A percentile compares a stretch with the other conserved stretches of the same genome.
These are phyloP conservation scores for Myotis findleyi DNA, from an alignment of 2,797 vertebrate species.

Conservation along the genomic window DNA sequence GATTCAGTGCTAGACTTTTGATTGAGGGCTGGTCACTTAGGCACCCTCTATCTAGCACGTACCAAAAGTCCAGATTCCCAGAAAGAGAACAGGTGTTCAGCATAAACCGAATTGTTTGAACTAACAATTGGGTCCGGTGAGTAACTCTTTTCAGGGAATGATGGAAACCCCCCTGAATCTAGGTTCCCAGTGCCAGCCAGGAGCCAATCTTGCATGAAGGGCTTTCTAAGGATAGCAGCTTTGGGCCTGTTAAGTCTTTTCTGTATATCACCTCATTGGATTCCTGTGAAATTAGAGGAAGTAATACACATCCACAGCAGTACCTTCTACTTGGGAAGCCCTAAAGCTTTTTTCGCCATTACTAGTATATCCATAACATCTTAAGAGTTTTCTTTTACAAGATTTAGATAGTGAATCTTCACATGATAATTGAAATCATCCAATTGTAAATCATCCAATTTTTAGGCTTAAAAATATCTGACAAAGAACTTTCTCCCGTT, in stretches of 20 bases:
- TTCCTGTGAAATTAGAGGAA: background rate
- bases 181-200: background rate
- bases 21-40: background rate
- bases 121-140: background rate
- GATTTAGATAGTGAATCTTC: background rate
- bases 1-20: background rate
- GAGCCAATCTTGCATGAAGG: background rate
- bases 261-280: background rate
- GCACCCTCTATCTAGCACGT: background rate
- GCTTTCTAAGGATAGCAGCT: background rate
- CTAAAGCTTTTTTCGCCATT: background rate
- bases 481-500: background rate
- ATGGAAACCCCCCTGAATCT: background rate
- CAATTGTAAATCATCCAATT: background rate
- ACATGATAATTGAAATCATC: background rate
- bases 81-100: background rate
- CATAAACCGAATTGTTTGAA: background rate
- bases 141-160: background rate
- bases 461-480: background rate
- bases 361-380: background rate
- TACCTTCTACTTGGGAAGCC: background rate
- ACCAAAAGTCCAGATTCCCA: background rate
- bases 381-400: constrained; percentile 23
- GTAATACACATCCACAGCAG: background rate
- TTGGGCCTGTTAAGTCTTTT: background rate